A percentile compares a stretch with the other conserved stretches of the same genome.
Evolutionary conservation across 2,888 invertebrate species (phyloP).

Genomic region (Leucozona laternaria): DNA sequence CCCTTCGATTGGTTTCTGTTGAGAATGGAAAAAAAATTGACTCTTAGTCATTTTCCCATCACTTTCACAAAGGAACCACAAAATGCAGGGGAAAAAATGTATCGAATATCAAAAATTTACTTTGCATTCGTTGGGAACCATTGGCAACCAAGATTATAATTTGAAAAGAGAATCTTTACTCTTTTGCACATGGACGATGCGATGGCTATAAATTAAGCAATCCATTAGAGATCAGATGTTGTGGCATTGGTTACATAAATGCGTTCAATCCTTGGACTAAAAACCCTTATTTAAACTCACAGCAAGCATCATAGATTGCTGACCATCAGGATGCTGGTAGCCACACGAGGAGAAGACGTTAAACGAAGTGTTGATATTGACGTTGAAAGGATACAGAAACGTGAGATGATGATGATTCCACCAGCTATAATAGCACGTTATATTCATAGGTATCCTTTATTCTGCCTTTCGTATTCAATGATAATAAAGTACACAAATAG

Average conservation of each 20-base stretch:
- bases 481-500: conserved; percentile 20
- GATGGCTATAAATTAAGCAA: conserved; percentile 70
- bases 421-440: not conserved
- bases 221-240: conserved; percentile 75
- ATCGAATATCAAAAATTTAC: conserved; percentile 70
- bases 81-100: conserved; percentile 34
- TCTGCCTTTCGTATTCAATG: not conserved
- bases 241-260: conserved; percentile 74
- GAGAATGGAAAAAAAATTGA: conserved; percentile 16
- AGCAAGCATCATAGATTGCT: conserved; percentile 24
- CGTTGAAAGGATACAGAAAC: conserved; percentile 65
- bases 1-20: not conserved
- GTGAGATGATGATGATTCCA: conserved; percentile 53
- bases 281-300: conserved; percentile 2
- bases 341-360: conserved; percentile 6
- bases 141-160: conserved; percentile 18
- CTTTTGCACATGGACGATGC: conserved; percentile 10
- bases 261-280: conserved; percentile 32
- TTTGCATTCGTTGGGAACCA: conserved; percentile 61
- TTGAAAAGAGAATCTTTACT: conserved; percentile 42
- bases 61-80: conserved; percentile 67
- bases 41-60: conserved; percentile 16
- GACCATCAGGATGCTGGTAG: conserved; percentile 49
- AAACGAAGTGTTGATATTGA: conserved; percentile 56
- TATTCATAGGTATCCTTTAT: conserved; percentile 7